Evolutionary conservation across 2,797 vertebrate species (phyloP), one percentile per base, ranked within the genome.

Genomic region (Chelon auratus): DNA sequence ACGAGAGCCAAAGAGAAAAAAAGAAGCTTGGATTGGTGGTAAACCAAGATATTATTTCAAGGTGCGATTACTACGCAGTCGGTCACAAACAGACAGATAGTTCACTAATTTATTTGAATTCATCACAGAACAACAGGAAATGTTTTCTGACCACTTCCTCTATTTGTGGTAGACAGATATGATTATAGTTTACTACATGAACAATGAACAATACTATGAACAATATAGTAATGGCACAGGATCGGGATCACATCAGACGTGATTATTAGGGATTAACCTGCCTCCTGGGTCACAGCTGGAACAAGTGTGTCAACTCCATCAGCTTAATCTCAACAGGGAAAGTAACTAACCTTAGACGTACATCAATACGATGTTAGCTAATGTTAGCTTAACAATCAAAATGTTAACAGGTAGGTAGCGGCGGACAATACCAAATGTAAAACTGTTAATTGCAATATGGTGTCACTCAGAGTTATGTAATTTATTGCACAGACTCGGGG

Each of bases 21-120:
- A 50, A 39, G 17, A 58, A 39, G 5, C 36, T 17, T 15, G 36
- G 52, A 37, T 52, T 10, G 50, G 22, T 9, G 22, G 42, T 54
- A 54, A 83, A 72, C 45, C 14, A 47, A 72, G n/a, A 45, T 62
- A 62, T 40, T 9, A 80, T 75, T 60, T 39, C 18, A 58, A 65
- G 47, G 3, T 4, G 18, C 20, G 74, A 75, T 50, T 47, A 71
- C 26, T 9, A 39, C 55, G 68, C 47, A 64, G 39, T n/a, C 13
- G 17, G 48, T 13, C 39, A 43, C 43, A 52, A 30, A 37, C 5
- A 57, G 39, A 72, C 14, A 39, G 26, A 62, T 1, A 15, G 39
- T 65, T 56, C 40, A 13, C 30, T 64, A 18, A 54, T 61, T n/a
- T 17, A 53, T 30, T 11, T 17, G 5, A 30, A 20, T 33, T 18